These are phyloP conservation scores for Acronicta aceris DNA, from an alignment of 2,888 invertebrate genomes.

Conservation along the genomic window DNA sequence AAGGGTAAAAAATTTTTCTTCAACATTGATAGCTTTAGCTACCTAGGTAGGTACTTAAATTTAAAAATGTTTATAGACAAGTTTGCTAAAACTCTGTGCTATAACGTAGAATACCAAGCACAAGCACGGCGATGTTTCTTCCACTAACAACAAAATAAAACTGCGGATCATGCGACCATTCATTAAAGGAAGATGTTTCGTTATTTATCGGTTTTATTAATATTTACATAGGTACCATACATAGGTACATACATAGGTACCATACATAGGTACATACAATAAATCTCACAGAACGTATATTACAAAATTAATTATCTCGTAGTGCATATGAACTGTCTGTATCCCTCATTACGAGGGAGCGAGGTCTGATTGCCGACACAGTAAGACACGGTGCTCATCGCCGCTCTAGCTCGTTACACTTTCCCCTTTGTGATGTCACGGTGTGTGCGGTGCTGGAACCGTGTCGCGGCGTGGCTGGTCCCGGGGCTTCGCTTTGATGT, in stretches of 20 bases:
- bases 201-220: slow-evolving; percentile 17
- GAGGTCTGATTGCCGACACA: slow-evolving; percentile 1
- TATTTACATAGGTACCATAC: no score
- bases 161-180: slow-evolving; percentile 3
- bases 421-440: slow-evolving; percentile 7
- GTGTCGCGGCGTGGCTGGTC: slow-evolving; percentile 7
- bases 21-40: no score
- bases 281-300: slow-evolving; percentile 28
- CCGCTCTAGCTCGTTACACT: slow-evolving; percentile 8
- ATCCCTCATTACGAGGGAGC: slow-evolving; percentile 9
- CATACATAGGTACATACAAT: slow-evolving; percentile 16
- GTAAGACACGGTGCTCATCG: slow-evolving; percentile 8
- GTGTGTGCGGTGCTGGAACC: slow-evolving; percentile 18
- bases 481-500: slow-evolving; percentile 37
- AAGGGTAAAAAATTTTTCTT: no score
- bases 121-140: not conserved
- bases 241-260: no score
- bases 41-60: no score
- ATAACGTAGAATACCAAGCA: not conserved
- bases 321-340: slow-evolving; percentile 22
- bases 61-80: not conserved
- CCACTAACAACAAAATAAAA: not conserved
- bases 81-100: not conserved
- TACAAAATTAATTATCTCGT: slow-evolving; percentile 33
- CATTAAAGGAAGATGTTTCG: slow-evolving; percentile 4